These are phyloP conservation scores for Calliopsis andreniformis DNA, from an alignment of 1,140 invertebrate genomes.

Conservation along the genomic window DNA sequence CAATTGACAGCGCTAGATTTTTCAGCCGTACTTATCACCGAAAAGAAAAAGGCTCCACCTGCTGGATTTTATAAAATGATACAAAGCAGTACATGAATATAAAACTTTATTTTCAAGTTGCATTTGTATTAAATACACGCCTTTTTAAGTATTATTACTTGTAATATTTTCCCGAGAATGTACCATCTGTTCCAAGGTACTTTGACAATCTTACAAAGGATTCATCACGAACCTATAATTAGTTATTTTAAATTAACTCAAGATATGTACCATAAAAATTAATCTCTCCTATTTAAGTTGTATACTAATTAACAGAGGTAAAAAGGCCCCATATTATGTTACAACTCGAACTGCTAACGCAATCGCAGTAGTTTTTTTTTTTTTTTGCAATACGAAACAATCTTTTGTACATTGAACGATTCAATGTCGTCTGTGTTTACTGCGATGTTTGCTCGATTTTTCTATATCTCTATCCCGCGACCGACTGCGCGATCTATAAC, in stretches of 20 bases:
- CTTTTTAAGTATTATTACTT: slow-evolving; percentile 50
- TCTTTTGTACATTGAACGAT: not conserved
- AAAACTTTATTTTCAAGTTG: slow-evolving; percentile 59
- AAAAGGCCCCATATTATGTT: slow-evolving; percentile 42
- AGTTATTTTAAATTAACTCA: slow-evolving; percentile 26
- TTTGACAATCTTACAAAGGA: slow-evolving; percentile 20
- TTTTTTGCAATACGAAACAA: not conserved
- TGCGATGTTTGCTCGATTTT: slow-evolving; percentile 77
- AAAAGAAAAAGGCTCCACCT: slow-evolving; percentile 70
- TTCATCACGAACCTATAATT: slow-evolving; percentile 31
- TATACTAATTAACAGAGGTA: slow-evolving; percentile 15
- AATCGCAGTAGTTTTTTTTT: not conserved
- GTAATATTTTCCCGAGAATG: slow-evolving; percentile 56
- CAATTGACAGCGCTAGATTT: slow-evolving; percentile 81
- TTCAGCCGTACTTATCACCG: slow-evolving; percentile 73
- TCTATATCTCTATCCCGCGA: slow-evolving; percentile 79
- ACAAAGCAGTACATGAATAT: slow-evolving; percentile 54
- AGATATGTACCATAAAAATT: slow-evolving; percentile 35
- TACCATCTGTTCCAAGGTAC: slow-evolving; percentile 40
- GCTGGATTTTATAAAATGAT: slow-evolving; percentile 70
- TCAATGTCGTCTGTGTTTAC: slow-evolving; percentile 75
- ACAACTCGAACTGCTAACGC: slow-evolving; percentile 19
- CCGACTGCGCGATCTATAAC: slow-evolving; percentile 82
- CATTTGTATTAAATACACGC: slow-evolving; percentile 48
- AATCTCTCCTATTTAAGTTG: slow-evolving; percentile 32